Base-by-base conservation (phyloP, 1,140 invertebrate species). In the Lepidurus couesii region DNA sequence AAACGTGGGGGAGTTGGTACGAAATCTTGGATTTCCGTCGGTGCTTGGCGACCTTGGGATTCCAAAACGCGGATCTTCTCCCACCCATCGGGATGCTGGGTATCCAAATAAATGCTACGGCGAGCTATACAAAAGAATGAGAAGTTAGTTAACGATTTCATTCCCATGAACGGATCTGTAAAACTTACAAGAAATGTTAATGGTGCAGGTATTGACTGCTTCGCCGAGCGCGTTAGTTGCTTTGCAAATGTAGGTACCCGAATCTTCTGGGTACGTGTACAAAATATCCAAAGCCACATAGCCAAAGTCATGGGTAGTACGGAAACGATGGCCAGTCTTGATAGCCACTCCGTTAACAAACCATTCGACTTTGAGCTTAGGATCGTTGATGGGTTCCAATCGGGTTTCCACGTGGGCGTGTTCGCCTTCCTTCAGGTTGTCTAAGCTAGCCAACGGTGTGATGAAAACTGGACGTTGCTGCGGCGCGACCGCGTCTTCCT, bases 331-430 rank as follows among this genome's bases (percentile, higher is more conserved):
- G n/a, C 94, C 94, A 26, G 91, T 89, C 80, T 90, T 89, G 80
- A 94, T 88, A 80, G 90, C 90, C 83, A 92, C 88, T 78, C 93
- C 94, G 86, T 97, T 95, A 75, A 93, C 90, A 86, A 92, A 97
- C 97, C 97, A 99, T 87, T 98, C 95, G 77, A 99, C 95, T 84
- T 92, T 93, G 82, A 99, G 88, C 81, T 96, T 93, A 1, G 96
- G 90, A 86, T 99, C 97, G 83, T 97, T 97, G 80, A 98, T 93
- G 11, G 97, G 97, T 83, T 97, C 93, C 21, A 99, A 92, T 78
- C 95, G 90, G 83, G 95, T 97, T 88, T 99, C 97, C 81, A 99
- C 89, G 87, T 98, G 96, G 81, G 94, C 93, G 80, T 94, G 93
- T 83, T 96, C 93, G 75, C 93, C 93, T 89, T 97, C 96, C 84